Conservation (phyloP, 2,797 vertebrate genomes). For the Podargus strigoides region DNA sequence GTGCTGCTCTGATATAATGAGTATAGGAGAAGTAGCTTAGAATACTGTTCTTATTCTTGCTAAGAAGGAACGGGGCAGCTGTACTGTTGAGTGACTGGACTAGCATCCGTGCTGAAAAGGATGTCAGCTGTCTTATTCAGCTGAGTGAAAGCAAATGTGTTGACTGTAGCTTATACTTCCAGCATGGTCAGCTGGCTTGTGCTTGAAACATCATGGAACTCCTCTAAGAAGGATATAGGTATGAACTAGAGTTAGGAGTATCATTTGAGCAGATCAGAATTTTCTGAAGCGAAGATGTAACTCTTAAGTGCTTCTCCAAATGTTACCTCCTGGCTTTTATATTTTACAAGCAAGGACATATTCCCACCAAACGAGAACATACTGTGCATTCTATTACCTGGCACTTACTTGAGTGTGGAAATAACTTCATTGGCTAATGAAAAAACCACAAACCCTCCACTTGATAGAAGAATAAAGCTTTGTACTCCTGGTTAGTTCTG, state of each 20-base stretch:
- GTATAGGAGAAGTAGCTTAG: not conserved
- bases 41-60: not conserved
- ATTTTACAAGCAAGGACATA: not conserved
- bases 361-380: accelerated
- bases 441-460: not conserved
- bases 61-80: not conserved
- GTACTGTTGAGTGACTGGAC: not conserved
- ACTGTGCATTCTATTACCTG: not conserved
- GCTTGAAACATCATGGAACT: not conserved
- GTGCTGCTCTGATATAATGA: not conserved
- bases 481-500: not conserved
- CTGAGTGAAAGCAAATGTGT: not conserved
- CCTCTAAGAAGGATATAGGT: not conserved
- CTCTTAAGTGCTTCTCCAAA: not conserved
- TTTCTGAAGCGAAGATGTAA: not conserved
- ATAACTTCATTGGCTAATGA: not conserved
- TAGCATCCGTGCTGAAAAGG: not conserved
- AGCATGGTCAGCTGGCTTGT: not conserved
- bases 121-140: not conserved
- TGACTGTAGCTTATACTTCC: not conserved
- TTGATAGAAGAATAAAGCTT: not conserved
- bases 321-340: not conserved
- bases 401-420: not conserved
- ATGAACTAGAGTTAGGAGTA: not conserved
- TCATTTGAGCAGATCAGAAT: not conserved